Evolutionary conservation across 1,140 invertebrate genomes (phyloP).

Genomic region (Sarcophaga peregrina): DNA sequence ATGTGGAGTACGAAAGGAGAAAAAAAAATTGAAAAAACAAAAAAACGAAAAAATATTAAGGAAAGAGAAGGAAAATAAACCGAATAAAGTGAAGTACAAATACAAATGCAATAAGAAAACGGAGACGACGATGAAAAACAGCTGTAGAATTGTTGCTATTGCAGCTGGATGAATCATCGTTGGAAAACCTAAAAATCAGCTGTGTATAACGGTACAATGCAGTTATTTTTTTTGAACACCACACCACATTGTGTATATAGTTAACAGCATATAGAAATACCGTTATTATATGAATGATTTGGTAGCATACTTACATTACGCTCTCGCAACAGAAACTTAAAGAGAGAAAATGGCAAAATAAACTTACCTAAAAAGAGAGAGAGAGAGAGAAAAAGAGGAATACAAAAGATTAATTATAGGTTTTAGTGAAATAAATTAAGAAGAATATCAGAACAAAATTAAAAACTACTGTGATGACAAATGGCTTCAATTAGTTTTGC

Average conservation of each 20-base stretch:
- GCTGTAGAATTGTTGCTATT: conserved; percentile 34
- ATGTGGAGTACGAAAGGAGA: neutral
- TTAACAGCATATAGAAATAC: neutral
- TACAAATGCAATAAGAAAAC: neutral
- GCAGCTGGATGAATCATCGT: conserved; percentile 32
- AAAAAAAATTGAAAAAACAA: neutral
- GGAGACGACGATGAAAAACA: neutral
- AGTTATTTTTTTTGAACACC: conserved; percentile 13
- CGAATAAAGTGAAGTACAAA: neutral
- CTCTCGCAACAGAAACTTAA: neutral
- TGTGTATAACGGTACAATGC: conserved; percentile 39
- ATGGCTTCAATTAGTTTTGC: neutral
- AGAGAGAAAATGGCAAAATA: conserved; percentile 13
- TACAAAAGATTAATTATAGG: conserved; percentile 26
- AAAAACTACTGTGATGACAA: neutral
- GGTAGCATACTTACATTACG: neutral
- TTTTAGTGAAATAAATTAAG: neutral
- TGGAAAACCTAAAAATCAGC: conserved; percentile 10
- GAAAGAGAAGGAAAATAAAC: neutral
- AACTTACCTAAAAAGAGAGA: conserved; percentile 40
- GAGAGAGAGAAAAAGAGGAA: conserved; percentile 11
- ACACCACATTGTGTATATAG: neutral
- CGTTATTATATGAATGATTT: neutral
- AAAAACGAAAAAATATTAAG: conserved; percentile 1
- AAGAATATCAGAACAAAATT: neutral